A percentile compares a stretch with the other conserved stretches of the same genome.
Evolutionary conservation across 1,140 invertebrate species (phyloP).

Genomic region (Pectinophora gossypiella): DNA sequence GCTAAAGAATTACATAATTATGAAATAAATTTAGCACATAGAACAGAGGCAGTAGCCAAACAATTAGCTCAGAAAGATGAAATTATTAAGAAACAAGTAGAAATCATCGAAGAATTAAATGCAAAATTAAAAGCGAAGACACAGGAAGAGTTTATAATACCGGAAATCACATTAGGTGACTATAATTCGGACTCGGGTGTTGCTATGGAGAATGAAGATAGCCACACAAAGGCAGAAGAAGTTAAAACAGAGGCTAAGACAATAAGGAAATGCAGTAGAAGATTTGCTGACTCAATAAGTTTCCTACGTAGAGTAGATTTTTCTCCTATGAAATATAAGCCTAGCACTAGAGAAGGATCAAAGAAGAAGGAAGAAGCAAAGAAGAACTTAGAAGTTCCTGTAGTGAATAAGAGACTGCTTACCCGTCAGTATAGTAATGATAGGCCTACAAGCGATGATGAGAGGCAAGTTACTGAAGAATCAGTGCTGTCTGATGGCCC

Average conservation of each 20-base stretch:
- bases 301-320: slow-evolving; percentile 64
- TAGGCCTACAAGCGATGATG: slow-evolving; percentile 57
- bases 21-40: slow-evolving; percentile 53
- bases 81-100: slow-evolving; percentile 48
- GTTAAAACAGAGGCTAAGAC: slow-evolving; percentile 46
- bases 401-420: slow-evolving; percentile 29
- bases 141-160: slow-evolving; percentile 25
- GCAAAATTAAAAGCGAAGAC: slow-evolving; percentile 37
- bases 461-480: slow-evolving; percentile 42
- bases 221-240: slow-evolving; percentile 34
- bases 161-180: slow-evolving; percentile 53
- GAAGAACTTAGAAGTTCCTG: slow-evolving; percentile 43
- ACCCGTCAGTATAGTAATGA: slow-evolving; percentile 41
- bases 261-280: slow-evolving; percentile 53
- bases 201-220: slow-evolving; percentile 57
- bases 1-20: slow-evolving; percentile 62
- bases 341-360: slow-evolving; percentile 36
- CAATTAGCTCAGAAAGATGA: slow-evolving; percentile 58
- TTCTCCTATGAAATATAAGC: slow-evolving; percentile 70
- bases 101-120: slow-evolving; percentile 55
- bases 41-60: slow-evolving; percentile 52
- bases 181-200: slow-evolving; percentile 67
- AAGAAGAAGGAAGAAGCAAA: slow-evolving; percentile 66
- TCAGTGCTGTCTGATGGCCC: slow-evolving; percentile 41
- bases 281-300: slow-evolving; percentile 59